Percentiles rank a stretch among this genome's conserved stretches.
Conservation (phyloP, 2,888 invertebrate species). For the Sussaba pulchella region DNA sequence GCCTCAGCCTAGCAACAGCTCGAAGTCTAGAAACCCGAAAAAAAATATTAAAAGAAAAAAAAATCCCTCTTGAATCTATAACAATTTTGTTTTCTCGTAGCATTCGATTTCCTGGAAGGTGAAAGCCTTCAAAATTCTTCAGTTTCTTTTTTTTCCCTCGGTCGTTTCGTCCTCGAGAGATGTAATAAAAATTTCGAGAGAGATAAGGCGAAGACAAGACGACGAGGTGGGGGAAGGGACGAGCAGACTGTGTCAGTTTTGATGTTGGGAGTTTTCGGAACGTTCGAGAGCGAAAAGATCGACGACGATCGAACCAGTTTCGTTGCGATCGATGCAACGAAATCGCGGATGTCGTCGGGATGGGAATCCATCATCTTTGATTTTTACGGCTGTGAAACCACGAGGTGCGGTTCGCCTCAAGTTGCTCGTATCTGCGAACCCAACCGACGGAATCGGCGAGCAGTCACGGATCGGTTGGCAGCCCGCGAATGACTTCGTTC, state of each 20-base stretch:
- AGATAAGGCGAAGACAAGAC: too few species aligned
- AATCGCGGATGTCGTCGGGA: not conserved
- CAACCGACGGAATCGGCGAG: not conserved
- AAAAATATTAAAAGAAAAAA: not conserved
- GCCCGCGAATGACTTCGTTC: constrained; percentile 16
- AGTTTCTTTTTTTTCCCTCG: not conserved
- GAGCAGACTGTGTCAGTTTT: too few species aligned
- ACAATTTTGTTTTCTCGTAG: not conserved
- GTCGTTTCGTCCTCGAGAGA: not conserved
- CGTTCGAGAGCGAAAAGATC: too few species aligned
- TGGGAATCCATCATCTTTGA: constrained; percentile 6
- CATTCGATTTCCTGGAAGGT: constrained; percentile 20
- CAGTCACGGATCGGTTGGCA: constrained; percentile 35
- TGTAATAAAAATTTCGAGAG: not conserved
- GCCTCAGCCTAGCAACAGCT: constrained; percentile 27
- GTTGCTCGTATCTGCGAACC: not conserved
- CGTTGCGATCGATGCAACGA: too few species aligned
- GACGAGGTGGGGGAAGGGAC: too few species aligned
- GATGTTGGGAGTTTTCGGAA: too few species aligned
- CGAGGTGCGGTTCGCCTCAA: not conserved
- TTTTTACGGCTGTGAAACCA: not conserved
- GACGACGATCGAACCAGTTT: too few species aligned
- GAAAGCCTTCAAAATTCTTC: constrained; percentile 9
- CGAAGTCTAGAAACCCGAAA: not conserved
- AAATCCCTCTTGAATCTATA: constrained; percentile 2